Evolutionary conservation across 2,797 vertebrate genomes (phyloP).

Genomic region (Hypotaenidia philippensis): DNA sequence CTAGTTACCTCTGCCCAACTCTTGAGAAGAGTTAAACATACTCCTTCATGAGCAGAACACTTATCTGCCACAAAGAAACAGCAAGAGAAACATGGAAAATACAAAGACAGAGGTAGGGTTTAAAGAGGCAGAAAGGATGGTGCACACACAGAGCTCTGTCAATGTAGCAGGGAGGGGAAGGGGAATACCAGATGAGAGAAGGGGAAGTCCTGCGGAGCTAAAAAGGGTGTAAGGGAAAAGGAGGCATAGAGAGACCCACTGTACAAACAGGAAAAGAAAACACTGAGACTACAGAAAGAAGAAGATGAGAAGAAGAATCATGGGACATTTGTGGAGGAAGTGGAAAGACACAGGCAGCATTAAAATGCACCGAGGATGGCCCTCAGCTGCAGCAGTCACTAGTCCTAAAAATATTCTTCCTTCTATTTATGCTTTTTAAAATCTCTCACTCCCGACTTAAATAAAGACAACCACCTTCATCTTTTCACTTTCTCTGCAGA

Average conservation of each 20-base stretch:
- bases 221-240: background rate
- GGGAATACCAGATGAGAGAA: background rate
- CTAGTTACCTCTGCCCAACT: background rate
- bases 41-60: background rate
- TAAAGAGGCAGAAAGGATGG: background rate
- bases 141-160: background rate
- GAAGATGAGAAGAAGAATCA: conserved; percentile 3
- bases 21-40: background rate
- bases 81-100: background rate
- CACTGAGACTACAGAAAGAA: conserved; percentile 32
- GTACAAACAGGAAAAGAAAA: background rate
- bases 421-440: background rate
- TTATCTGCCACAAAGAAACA: fast-evolving
- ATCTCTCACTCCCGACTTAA: background rate
- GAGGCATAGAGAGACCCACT: background rate
- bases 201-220: background rate
- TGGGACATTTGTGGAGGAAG: background rate
- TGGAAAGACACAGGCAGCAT: background rate
- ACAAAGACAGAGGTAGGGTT: background rate
- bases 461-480: background rate
- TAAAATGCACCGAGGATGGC: fast-evolving
- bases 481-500: background rate
- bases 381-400: background rate
- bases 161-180: background rate
- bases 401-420: background rate